A percentile compares a stretch with the other conserved stretches of the same genome.
Evolutionary conservation across 1,140 invertebrate species (phyloP).

Genomic region (Batillaria attramentaria): DNA sequence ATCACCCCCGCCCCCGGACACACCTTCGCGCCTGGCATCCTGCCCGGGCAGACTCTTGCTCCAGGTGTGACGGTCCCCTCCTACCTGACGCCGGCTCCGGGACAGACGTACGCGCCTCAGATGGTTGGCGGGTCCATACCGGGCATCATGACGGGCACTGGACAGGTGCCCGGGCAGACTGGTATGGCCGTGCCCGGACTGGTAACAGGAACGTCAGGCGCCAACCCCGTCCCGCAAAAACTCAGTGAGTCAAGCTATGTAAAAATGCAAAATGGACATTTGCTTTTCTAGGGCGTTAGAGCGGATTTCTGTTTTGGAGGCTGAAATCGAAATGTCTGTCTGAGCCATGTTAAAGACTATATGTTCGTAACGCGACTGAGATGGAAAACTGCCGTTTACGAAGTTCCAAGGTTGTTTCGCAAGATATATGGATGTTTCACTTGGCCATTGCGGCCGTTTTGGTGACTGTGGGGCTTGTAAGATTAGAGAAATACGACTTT

Average conservation of each 20-base stretch:
- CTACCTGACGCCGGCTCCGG: background rate
- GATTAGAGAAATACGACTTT: too few species aligned
- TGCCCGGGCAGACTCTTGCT: background rate
- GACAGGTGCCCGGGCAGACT: slow-evolving; percentile 2
- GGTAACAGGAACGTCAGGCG: background rate
- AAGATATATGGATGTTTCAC: too few species aligned
- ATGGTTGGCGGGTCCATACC: slow-evolving; percentile 4
- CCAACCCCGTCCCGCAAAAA: slow-evolving; percentile 20
- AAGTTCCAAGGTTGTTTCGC: too few species aligned
- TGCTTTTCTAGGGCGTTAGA: too few species aligned
- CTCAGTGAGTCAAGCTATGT: slow-evolving; percentile 24
- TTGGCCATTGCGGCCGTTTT: too few species aligned
- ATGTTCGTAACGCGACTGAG: too few species aligned
- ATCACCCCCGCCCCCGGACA: background rate
- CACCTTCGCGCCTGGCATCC: slow-evolving; percentile 10
- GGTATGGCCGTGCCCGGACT: background rate
- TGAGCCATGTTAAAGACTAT: too few species aligned
- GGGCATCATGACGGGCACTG: slow-evolving; percentile 41
- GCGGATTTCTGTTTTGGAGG: too few species aligned
- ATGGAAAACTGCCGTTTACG: too few species aligned
- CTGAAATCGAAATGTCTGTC: too few species aligned
- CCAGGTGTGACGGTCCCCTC: slow-evolving; percentile 5
- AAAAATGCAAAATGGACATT: too few species aligned
- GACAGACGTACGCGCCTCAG: slow-evolving; percentile 24
- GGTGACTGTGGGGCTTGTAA: too few species aligned